Conservation (phyloP, 37 sponge, comb jelly and placozoan genomes). For the Ianthella basta region DNA sequence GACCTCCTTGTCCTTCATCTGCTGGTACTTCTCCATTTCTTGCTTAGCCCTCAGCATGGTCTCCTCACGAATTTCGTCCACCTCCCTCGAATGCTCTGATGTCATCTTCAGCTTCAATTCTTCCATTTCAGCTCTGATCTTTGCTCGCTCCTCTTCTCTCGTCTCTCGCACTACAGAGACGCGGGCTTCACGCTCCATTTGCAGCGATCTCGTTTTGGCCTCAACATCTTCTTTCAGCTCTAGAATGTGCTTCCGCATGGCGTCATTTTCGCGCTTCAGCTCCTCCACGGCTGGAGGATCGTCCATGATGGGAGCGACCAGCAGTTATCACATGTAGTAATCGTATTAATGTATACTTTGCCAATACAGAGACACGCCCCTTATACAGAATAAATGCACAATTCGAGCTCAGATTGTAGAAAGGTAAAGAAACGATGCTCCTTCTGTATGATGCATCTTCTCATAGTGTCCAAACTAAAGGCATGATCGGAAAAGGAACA, state of each 20-base stretch:
- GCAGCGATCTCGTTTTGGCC: not conserved
- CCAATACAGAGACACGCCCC: conserved; percentile 7
- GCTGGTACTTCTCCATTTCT: not conserved
- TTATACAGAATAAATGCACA: not conserved
- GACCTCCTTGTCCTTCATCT: conserved; percentile 12
- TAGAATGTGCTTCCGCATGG: not conserved
- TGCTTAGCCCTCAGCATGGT: not conserved
- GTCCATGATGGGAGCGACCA: not conserved
- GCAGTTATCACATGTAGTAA: not conserved
- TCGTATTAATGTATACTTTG: not conserved
- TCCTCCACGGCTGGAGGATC: conserved; percentile 1
- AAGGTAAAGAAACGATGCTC: not conserved
- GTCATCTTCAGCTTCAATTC: conserved; percentile 12
- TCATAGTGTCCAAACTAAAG: too few species aligned
- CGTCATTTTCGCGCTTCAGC: not conserved
- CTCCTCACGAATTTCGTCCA: not conserved
- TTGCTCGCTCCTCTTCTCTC: conserved; percentile 1
- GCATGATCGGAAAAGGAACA: too few species aligned
- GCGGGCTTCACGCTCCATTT: not conserved
- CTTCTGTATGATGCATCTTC: too few species aligned
- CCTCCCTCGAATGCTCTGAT: not conserved
- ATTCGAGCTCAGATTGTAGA: not conserved
- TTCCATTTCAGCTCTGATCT: not conserved
- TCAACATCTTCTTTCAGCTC: not conserved
- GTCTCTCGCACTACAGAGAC: not conserved